Base-by-base conservation (phyloP, 2,888 invertebrate genomes). In the Andrena bucephala region DNA sequence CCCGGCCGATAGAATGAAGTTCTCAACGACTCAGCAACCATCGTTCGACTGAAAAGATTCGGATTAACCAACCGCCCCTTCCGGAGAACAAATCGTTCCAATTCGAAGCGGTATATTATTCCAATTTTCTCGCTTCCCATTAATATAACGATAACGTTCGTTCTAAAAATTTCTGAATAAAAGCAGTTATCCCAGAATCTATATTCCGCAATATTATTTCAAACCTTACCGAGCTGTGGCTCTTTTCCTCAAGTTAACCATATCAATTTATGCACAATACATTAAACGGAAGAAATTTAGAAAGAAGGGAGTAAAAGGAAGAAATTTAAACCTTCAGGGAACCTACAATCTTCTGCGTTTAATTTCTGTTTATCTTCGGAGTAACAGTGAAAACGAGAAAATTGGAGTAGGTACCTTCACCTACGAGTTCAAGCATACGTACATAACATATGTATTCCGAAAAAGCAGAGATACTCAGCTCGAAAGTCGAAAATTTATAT, bases 1-100 rank as follows among this genome's bases (percentile, higher is more conserved):
- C 50, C 57, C 31, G 33, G 8, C 75, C 68, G 57, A 62, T 66
- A 52, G 65, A 54, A 36, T 10, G 31, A 16, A 16, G 27, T 54
- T 60, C 20, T 69, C 33, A 16, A 31, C 74, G 71, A 75, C 50
- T 66, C 75, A 54, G 29, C 48, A 63, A 71, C 31, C 50, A 73
- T 80, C 31, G 20, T 20, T 13, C n/a, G n/a, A 2, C 2, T 24
- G 10, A 33, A 33, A 36, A 65, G 36, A 68, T 65, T 36, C 31
- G 29, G 24, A 65, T 69, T 70, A 54, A 81, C 50, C 66, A 50
- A 70, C 29, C 20, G 31, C 33, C n/a, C 20, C 36, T 52, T 7
- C n/a, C 10, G 5, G 7, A 5, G n/a, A 7, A n/a, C 16, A 63
- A 50, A 69, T 48, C 29, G 29, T 16, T n/a, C 29, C 27, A 8